Evolutionary conservation across 2,888 invertebrate genomes (phyloP).

Genomic region (Eremobia ochroleuca): DNA sequence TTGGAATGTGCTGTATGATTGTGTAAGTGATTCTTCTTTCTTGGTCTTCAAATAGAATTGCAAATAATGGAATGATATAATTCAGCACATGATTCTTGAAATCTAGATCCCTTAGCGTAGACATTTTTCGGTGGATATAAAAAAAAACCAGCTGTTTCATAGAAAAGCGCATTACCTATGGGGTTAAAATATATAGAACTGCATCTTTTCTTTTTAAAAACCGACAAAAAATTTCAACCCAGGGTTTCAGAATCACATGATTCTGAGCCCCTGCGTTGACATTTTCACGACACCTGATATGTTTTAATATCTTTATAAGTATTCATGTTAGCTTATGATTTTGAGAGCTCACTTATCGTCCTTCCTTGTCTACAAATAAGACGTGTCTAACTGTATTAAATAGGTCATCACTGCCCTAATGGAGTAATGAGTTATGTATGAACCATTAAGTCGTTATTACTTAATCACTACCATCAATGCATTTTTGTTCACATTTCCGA

Average conservation of each 20-base stretch:
- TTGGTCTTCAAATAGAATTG: not conserved
- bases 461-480: conserved; percentile 37
- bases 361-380: conserved; percentile 15
- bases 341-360: not conserved
- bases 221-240: too few relatives aligned
- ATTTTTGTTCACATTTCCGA: conserved; percentile 40
- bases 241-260: too few relatives aligned
- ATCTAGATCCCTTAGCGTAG: too few relatives aligned
- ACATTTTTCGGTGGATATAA: too few relatives aligned
- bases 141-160: too few relatives aligned
- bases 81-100: too few relatives aligned
- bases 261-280: too few relatives aligned
- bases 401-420: conserved; percentile 44
- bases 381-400: conserved; percentile 15
- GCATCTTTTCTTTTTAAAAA: too few relatives aligned
- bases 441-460: conserved; percentile 43
- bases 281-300: too few relatives aligned
- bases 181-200: too few relatives aligned
- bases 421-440: conserved; percentile 47
- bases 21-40: not conserved
- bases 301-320: not conserved
- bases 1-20: not conserved
- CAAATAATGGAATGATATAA: not conserved
- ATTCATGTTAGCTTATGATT: not conserved
- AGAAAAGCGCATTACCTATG: too few relatives aligned